Evolutionary conservation across 2,113 vertebrate species (phyloP).

Genomic region (Gadus macrocephalus): DNA sequence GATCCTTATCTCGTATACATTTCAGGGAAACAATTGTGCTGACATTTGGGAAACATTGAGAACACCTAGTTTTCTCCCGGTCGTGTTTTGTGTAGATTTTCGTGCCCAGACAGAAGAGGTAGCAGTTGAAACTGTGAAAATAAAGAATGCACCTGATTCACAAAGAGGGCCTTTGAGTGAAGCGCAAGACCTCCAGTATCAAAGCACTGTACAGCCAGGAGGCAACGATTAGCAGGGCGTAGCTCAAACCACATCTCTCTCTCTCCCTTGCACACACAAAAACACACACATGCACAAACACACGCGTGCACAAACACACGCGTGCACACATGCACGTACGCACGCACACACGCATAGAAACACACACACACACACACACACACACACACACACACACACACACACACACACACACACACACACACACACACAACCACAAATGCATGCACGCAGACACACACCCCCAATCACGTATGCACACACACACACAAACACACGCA

Average conservation of each 20-base stretch:
- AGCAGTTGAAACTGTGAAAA: conserved; percentile 46
- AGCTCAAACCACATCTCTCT: conserved; percentile 67
- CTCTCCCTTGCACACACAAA: conserved; percentile 50
- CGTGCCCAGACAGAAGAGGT: conserved; percentile 57
- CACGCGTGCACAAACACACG: conserved; percentile 7
- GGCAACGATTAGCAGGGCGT: conserved; percentile 73
- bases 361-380: conserved; percentile 8
- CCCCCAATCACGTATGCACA: no score
- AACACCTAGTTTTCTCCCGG: conserved; percentile 28
- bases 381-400: conserved; percentile 3
- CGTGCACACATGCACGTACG: conserved; percentile 27
- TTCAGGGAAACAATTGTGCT: conserved; percentile 4
- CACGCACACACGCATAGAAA: conserved; percentile 10
- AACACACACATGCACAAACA: conserved; percentile 43
- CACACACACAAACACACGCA: not conserved
- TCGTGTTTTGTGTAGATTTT: conserved; percentile 56
- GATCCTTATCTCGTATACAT: no score
- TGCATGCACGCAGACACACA: conserved; percentile 7
- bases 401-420: conserved; percentile 6
- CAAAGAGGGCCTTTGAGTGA: conserved; percentile 64
- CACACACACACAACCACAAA: not conserved
- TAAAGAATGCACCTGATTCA: conserved; percentile 66
- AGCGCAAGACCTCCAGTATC: conserved; percentile 52
- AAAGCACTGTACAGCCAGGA: conserved; percentile 63
- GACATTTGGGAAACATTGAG: conserved; percentile 3